phyloP scores from a whole-genome alignment of 2,797 vertebrate genomes.

The Florisuga fusca region DNA sequence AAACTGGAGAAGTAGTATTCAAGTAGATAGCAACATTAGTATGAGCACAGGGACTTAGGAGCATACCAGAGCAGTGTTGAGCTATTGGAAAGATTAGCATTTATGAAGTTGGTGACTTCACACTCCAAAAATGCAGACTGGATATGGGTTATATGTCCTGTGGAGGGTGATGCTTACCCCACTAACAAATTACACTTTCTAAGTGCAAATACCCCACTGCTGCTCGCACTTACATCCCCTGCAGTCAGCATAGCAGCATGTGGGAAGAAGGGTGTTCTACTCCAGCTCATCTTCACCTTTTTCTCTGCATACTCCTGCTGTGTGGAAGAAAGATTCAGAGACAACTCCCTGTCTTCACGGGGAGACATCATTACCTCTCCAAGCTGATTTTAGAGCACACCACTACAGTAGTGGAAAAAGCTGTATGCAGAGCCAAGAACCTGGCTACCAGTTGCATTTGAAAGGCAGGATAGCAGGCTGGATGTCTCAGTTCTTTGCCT shows the following conservation, averaged over 20 bases:
- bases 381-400: not conserved
- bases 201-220: not conserved
- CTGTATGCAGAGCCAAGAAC: not conserved
- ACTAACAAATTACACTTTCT: not conserved
- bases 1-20: not conserved
- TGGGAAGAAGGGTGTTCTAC: not conserved
- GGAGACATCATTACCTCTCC: not conserved
- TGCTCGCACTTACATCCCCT: not conserved
- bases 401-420: not conserved
- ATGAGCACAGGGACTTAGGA: not conserved
- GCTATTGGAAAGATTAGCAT: not conserved
- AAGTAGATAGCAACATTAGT: not conserved
- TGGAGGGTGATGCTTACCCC: not conserved
- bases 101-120: not conserved
- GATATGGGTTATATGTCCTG: not conserved
- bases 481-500: not conserved
- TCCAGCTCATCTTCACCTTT: fast-evolving
- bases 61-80: not conserved
- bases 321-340: not conserved
- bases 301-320: not conserved
- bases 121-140: not conserved
- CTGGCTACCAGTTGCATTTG: not conserved
- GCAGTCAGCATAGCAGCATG: not conserved
- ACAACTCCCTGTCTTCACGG: not conserved
- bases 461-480: not conserved